Evolutionary conservation across 2,113 vertebrate species (phyloP).

Genomic region (Dasypus novemcinctus): DNA sequence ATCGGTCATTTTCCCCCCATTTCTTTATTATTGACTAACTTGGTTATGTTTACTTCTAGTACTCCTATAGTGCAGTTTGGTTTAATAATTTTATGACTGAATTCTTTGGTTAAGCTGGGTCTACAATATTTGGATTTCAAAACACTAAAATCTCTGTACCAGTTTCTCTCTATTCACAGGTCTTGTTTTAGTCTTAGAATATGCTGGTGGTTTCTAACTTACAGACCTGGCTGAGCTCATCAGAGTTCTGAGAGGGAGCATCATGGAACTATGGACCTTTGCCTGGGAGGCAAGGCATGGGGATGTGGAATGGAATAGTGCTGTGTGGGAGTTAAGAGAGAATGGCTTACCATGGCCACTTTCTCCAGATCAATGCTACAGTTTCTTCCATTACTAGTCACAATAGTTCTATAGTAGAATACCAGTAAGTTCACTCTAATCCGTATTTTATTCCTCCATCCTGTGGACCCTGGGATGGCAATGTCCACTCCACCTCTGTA

Average conservation of each 20-base stretch:
- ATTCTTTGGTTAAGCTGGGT: not conserved
- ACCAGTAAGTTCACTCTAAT: too few relatives aligned
- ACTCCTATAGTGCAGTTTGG: not conserved
- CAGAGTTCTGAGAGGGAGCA: not conserved
- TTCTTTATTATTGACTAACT: not conserved
- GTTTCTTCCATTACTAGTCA: too few relatives aligned
- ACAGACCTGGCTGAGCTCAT: not conserved
- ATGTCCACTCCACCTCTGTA: too few relatives aligned
- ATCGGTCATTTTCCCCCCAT: too few relatives aligned
- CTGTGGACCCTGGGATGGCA: too few relatives aligned
- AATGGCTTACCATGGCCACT: too few relatives aligned
- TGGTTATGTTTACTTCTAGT: not conserved
- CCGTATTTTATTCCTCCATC: too few relatives aligned
- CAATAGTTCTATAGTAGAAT: too few relatives aligned
- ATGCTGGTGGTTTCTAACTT: not conserved
- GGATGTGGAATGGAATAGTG: not conserved
- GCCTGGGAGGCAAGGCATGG: not conserved
- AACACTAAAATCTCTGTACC: not conserved
- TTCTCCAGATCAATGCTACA: too few relatives aligned
- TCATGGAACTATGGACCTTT: not conserved
- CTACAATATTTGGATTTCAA: not conserved
- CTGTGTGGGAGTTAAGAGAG: not conserved
- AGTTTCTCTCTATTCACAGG: not conserved
- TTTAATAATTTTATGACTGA: not conserved
- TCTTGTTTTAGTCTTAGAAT: constrained; percentile 2